Percentiles rank a stretch among this genome's conserved stretches.
phyloP scores from a whole-genome alignment of 2,113 vertebrate genomes.

The Pygoscelis adeliae region DNA sequence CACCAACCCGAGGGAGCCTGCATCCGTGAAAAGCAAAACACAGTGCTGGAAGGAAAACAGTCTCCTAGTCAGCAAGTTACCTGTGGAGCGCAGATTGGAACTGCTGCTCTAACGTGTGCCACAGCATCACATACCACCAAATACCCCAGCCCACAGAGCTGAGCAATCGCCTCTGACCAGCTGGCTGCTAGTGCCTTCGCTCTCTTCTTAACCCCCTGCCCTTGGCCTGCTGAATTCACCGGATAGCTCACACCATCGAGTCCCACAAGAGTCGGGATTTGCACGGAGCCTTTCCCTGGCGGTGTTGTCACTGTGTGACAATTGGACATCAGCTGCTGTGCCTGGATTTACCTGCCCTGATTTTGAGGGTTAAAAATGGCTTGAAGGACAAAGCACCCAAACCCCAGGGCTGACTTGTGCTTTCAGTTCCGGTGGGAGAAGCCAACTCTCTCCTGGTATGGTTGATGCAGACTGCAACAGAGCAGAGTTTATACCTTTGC shows the following conservation, averaged over 20 bases:
- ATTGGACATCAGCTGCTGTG: neutral
- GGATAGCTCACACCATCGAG: accelerated
- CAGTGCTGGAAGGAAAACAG: neutral
- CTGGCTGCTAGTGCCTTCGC: neutral
- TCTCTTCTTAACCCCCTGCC: neutral
- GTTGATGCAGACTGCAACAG: neutral
- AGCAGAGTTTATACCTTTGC: neutral
- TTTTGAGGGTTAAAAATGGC: neutral
- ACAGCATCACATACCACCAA: neutral
- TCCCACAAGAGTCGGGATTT: neutral
- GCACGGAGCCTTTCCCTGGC: neutral
- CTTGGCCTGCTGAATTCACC: neutral
- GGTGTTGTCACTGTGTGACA: neutral
- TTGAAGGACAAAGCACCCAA: neutral
- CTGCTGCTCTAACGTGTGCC: neutral
- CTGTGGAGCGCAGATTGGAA: neutral
- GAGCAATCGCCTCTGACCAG: neutral
- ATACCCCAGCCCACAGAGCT: neutral
- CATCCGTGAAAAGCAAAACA: neutral
- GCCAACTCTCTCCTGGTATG: neutral
- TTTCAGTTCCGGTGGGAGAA: neutral
- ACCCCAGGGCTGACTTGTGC: neutral
- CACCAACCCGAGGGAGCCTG: neutral
- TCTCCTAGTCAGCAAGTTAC: neutral
- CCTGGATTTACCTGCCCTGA: neutral